A percentile compares a stretch with the other conserved stretches of the same genome.
Conservation (phyloP, 2,888 invertebrate species). For the Clunio marinus region DNA sequence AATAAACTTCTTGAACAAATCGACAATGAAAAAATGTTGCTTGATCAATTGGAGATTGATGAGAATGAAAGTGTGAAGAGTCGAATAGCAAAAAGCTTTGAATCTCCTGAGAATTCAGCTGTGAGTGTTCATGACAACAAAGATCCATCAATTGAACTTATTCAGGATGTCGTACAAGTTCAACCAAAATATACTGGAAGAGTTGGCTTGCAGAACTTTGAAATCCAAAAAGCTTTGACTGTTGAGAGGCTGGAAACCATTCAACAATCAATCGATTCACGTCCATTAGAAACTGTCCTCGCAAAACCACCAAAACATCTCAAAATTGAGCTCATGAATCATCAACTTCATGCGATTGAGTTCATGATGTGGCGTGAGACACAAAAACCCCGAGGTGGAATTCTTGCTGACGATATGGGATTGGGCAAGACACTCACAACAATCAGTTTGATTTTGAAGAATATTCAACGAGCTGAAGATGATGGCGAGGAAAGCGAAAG, state of each 20-base stretch:
- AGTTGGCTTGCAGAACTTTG: conserved; percentile 63
- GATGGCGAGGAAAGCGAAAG: conserved; percentile 48
- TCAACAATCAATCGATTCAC: conserved; percentile 64
- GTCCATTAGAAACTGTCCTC: conserved; percentile 59
- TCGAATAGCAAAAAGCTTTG: not conserved
- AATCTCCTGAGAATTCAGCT: not conserved
- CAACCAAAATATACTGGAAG: conserved; percentile 48
- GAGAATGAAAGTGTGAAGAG: conserved; percentile 3
- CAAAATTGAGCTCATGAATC: conserved; percentile 66
- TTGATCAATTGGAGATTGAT: not conserved
- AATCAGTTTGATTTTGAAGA: conserved; percentile 66
- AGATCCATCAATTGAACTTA: not conserved
- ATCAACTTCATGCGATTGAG: conserved; percentile 79
- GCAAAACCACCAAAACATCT: conserved; percentile 62
- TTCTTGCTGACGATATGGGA: conserved; percentile 49
- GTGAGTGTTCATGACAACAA: not conserved
- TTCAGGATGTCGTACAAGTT: conserved; percentile 41
- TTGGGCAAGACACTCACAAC: conserved; percentile 79
- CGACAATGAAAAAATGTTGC: not conserved
- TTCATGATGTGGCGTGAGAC: conserved; percentile 89
- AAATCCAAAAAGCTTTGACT: conserved; percentile 64
- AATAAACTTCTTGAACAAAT: not conserved
- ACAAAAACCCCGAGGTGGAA: conserved; percentile 78
- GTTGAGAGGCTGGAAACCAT: conserved; percentile 58
- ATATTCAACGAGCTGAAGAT: conserved; percentile 47